phyloP scores from a whole-genome alignment of 1,140 invertebrate genomes.

The Brachionus rubens region DNA sequence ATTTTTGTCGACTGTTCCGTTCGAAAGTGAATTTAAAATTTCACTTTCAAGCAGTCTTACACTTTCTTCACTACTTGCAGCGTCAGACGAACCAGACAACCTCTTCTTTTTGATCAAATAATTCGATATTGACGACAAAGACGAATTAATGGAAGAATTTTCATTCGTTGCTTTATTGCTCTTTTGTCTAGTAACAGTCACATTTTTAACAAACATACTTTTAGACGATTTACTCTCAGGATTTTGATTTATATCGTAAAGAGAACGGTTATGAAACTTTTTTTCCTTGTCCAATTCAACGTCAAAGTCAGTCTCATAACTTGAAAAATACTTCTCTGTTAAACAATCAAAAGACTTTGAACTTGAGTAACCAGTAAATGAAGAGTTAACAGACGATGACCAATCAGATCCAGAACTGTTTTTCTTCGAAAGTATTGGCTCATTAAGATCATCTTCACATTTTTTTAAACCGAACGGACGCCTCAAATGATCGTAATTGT shows the following conservation, averaged over 20 bases:
- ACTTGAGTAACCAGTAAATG: background rate
- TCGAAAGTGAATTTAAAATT: background rate
- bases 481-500: background rate
- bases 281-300: background rate
- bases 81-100: background rate
- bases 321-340: slow-evolving; percentile 12
- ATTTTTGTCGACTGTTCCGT: background rate
- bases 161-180: background rate
- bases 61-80: background rate
- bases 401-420: background rate
- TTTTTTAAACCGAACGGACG: background rate
- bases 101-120: background rate
- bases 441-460: background rate
- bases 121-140: background rate
- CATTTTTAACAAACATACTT: slow-evolving; percentile 9
- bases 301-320: slow-evolving; percentile 9
- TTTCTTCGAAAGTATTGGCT: background rate
- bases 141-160: background rate
- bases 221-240: background rate
- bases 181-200: background rate
- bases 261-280: background rate
- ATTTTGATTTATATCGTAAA: background rate
- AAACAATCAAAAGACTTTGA: slow-evolving; percentile 22
- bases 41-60: background rate
- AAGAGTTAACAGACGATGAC: slow-evolving; percentile 9